Base-by-base conservation (phyloP, 2,888 invertebrate species). In the Caenorhabditis auriculariae region DNA sequence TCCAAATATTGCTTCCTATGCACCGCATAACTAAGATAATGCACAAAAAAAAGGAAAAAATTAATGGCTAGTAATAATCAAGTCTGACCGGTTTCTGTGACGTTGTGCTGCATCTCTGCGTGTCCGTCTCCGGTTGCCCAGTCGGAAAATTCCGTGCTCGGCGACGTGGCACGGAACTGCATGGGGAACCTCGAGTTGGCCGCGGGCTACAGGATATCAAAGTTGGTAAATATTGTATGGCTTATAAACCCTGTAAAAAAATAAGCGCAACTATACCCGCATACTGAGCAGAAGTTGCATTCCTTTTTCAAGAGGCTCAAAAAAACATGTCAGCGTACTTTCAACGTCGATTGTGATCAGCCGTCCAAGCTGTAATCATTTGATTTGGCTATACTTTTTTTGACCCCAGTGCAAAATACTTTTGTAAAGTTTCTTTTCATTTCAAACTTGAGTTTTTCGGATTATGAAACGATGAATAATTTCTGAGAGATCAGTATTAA, bases 121-220 rank as follows among this genome's bases (percentile, higher is more conserved):
- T 60, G 50, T 0, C 71, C 71, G 46, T 68, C 68, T 0, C 68
- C 71, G 28, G 56, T 51, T 2, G 58, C 60, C 71, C 71, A 71
- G 1, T 71, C 71, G 3, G 67, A 67, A 32, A 61, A 68, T 4
- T 61, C 63, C 2, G 62, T 64, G 24, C 54, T 57, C 9, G 71
- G 71, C 0, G 71, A 71, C 0, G 71, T 65, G 3, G 68, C 35
- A 7, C 71, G 68, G 38, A 68, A 58, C 35, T 71, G 66, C 47
- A 71, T 56, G 9, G 66, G 68, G 32, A 61, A 67, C 0, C 45
- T 47, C 0, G 65, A 42, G 12, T 62, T 54, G 32, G 55, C 44
- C 0, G 58, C 47, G 4, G 66, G 69, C 57, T 70, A 44, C 41
- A 60, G 44, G 24, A 24, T 6, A 27, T 32, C 21, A 26, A 15